Percentiles rank a stretch among this genome's conserved stretches.
phyloP scores from a whole-genome alignment of 2,113 vertebrate genomes.

The Sterna hirundo region DNA sequence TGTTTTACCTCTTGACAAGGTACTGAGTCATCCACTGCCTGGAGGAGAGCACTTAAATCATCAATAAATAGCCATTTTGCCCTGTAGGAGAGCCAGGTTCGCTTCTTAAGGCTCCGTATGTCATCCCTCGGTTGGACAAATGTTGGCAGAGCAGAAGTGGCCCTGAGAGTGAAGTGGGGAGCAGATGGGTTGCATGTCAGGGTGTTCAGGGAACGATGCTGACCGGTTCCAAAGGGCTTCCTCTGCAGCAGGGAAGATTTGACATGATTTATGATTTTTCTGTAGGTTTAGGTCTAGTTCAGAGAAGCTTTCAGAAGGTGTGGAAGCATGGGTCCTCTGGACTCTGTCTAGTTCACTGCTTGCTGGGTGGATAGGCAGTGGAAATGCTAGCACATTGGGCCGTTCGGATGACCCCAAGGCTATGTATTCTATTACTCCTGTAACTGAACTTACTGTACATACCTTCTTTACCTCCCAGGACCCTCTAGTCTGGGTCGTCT shows the following conservation, averaged over 20 bases:
- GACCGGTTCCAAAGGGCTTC: not conserved
- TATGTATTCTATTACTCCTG: not conserved
- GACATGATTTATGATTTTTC: conserved; percentile 3
- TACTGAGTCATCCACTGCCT: conserved; percentile 51
- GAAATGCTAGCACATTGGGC: not conserved
- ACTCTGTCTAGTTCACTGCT: not conserved
- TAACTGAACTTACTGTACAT: not conserved
- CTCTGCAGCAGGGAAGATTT: not conserved
- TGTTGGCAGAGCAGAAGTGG: conserved; percentile 15
- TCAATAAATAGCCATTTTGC: conserved; percentile 9
- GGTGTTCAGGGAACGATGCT: not conserved
- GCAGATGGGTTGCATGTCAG: not conserved
- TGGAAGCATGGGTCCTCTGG: not conserved
- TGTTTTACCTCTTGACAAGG: conserved; percentile 53
- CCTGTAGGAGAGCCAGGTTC: not conserved
- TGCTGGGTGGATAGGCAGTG: not conserved
- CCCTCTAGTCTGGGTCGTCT: not conserved
- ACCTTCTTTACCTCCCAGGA: not conserved
- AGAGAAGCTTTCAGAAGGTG: not conserved
- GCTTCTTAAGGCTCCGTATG: not conserved
- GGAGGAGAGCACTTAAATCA: conserved; percentile 47
- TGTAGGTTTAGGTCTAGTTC: not conserved
- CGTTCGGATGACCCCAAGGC: not conserved
- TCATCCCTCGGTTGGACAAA: not conserved
- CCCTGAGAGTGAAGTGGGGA: not conserved